Evolutionary conservation across 2,888 invertebrate species (phyloP), one percentile per base, ranked within the genome.

Genomic region (Chaetogeoica ovagalla): DNA sequence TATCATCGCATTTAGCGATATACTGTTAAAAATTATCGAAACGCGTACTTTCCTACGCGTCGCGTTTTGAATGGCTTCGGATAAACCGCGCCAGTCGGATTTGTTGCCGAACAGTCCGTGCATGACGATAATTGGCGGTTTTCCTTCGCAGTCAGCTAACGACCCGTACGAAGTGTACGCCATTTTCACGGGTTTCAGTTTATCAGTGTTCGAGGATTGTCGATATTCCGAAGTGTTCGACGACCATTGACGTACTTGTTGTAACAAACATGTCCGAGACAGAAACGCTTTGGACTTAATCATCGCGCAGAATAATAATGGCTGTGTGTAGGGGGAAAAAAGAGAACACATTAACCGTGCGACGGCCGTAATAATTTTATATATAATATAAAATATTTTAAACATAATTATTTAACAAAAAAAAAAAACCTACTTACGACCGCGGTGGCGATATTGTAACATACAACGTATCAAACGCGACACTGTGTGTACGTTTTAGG

Each of bases 61-160:
- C 77, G 89, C 89, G 82, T 89, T 89, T 82, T 90, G 87, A 73
- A 94, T 88, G 0, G 89, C 90, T 86, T 93, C 95, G 2, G 93
- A 91, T 21, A 96, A 86, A 59, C 91, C 90, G 84, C 92, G 91
- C 95, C 97, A 98, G 85, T 96, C 96, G 81, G 88, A 91, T 86
- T 95, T 96, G 0, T 91, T 92, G 0, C 96, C 95, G 83, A 98
- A 90, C 19, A 84, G 74, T 19, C 84, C 84, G 81, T 84, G 83
- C 82, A 83, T 82, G 81, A 84, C 84, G 63, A 84, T 74, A 55
- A 83, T 59, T 19, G 84, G 83, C 57, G 37, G 57, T 79, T 77
- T 83, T 69, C 68, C 82, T 85, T n/a, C 59, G 15, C 43, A 72
- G 59, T 81, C 76, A 0, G 57, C 43, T 11, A 59, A 55, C 66